Evolutionary conservation across 2,888 invertebrate species (phyloP).

Genomic region (Cephalotes varians): DNA sequence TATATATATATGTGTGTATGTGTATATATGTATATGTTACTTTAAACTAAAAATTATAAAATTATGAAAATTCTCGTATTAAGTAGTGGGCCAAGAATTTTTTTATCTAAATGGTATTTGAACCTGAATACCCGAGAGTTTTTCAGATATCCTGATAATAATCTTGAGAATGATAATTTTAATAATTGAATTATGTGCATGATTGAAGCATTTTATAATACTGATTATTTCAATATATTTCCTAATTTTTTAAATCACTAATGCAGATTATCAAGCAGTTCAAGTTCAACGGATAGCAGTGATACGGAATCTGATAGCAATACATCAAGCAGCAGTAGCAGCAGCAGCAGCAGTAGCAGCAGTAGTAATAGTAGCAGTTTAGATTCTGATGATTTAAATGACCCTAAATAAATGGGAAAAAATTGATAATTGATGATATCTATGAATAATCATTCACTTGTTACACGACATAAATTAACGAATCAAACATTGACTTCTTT

Average conservation of each 20-base stretch:
- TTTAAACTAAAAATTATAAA: not conserved
- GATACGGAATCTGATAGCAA: slow-evolving; percentile 68
- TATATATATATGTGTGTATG: no score
- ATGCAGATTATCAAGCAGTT: slow-evolving; percentile 65
- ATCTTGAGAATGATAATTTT: not conserved
- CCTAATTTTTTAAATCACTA: not conserved
- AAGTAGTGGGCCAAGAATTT: not conserved
- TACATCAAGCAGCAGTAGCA: slow-evolving; percentile 59
- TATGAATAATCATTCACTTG: not conserved
- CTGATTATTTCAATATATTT: not conserved
- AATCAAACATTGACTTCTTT: not conserved
- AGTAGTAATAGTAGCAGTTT: slow-evolving; percentile 70
- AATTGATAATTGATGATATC: not conserved
- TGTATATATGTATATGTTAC: no score
- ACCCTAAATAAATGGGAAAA: slow-evolving; percentile 56
- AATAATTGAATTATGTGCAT: not conserved
- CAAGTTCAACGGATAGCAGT: slow-evolving; percentile 73
- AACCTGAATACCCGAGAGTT: not conserved
- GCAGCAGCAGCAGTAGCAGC: slow-evolving; percentile 68
- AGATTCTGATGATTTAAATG: slow-evolving; percentile 80
- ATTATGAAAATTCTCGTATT: not conserved
- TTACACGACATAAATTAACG: not conserved
- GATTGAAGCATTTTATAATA: slow-evolving; percentile 13
- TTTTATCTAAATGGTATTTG: slow-evolving; percentile 9
- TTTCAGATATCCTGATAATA: not conserved